Conservation (phyloP, 2,113 vertebrate species). For the Tylochromis polylepis region DNA sequence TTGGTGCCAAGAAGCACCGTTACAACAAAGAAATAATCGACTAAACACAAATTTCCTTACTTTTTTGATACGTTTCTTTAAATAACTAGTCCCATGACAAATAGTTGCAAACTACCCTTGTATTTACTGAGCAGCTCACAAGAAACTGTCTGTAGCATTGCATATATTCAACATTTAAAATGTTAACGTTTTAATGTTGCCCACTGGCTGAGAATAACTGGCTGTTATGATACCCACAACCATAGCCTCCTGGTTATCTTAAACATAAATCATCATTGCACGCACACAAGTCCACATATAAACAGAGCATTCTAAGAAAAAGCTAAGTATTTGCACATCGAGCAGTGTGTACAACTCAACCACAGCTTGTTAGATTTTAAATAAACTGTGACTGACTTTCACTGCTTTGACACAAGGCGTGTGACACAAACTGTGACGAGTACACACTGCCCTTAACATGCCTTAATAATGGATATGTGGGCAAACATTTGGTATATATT, state of each 20-base stretch:
- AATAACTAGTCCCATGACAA: not conserved
- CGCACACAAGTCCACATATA: not conserved
- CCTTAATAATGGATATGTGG: constrained; percentile 37
- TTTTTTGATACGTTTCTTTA: not conserved
- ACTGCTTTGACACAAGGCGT: not conserved
- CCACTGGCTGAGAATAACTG: not conserved
- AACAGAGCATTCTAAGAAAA: not conserved
- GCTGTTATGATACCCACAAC: not conserved
- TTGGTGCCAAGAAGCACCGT: not conserved
- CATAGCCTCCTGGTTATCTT: not conserved
- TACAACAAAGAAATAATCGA: not conserved
- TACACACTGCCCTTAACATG: not conserved
- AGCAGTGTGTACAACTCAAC: not conserved
- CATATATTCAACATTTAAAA: not conserved
- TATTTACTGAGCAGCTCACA: not conserved
- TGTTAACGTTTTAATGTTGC: not conserved
- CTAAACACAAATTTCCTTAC: not conserved
- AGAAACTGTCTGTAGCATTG: not conserved
- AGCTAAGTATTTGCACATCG: not conserved
- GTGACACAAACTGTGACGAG: not conserved
- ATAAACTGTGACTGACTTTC: not conserved
- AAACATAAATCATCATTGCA: not conserved
- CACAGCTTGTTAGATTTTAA: not conserved
- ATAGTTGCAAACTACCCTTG: not conserved
- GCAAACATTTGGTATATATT: constrained; percentile 17